Evolutionary conservation across 2,888 invertebrate species (phyloP).

Genomic region (Pachydiplax longipennis): DNA sequence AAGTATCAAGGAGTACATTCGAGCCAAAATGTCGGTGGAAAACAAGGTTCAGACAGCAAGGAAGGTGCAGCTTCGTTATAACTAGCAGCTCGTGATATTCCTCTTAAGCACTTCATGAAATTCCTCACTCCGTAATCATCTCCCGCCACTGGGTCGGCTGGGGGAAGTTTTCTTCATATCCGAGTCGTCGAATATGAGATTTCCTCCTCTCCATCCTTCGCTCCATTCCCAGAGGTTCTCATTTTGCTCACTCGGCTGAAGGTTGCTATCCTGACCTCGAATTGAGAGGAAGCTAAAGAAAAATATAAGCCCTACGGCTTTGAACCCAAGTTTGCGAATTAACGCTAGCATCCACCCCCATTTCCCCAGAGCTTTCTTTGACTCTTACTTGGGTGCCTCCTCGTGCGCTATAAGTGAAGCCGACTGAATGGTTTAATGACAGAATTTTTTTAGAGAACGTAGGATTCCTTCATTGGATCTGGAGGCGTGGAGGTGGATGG

Average conservation of each 20-base stretch:
- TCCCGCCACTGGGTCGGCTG: neutral
- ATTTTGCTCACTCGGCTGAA: neutral
- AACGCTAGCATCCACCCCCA: neutral
- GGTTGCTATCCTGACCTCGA: neutral
- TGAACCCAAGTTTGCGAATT: neutral
- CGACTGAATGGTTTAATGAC: neutral
- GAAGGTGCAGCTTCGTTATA: no score
- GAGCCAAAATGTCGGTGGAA: no score
- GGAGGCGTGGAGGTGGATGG: neutral
- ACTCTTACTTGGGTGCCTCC: no score
- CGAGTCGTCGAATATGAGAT: neutral
- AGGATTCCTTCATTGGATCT: neutral
- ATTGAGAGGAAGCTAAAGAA: neutral
- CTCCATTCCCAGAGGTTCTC: neutral
- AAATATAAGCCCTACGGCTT: neutral
- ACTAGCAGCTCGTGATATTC: neutral
- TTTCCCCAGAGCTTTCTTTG: neutral
- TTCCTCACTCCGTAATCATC: neutral
- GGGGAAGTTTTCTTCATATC: neutral
- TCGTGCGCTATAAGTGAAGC: neutral
- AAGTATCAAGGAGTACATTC: no score
- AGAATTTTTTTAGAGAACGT: neutral
- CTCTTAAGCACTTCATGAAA: neutral
- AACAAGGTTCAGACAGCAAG: no score
- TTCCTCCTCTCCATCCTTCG: neutral